Evolutionary conservation across 1,140 invertebrate genomes (phyloP).

Genomic region (Zaprionus ghesquierei): DNA sequence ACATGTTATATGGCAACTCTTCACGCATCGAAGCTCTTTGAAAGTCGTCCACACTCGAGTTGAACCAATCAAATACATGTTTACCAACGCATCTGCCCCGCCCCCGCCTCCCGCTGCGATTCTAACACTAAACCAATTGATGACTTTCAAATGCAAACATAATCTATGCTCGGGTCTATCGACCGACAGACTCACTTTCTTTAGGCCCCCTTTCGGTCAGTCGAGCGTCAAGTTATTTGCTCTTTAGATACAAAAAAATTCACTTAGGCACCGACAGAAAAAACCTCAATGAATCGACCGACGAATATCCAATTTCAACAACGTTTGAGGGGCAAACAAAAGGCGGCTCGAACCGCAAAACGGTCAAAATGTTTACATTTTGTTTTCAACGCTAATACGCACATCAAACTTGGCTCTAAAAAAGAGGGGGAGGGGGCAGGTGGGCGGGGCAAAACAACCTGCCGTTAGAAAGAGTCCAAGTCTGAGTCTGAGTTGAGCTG

Average conservation of each 20-base stretch:
- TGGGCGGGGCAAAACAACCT: background rate
- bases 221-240: conserved; percentile 26
- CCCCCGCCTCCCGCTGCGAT: background rate
- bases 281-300: background rate
- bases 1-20: background rate
- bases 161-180: background rate
- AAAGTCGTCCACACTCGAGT: background rate
- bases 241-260: conserved; percentile 34
- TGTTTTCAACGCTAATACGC: conserved; percentile 70
- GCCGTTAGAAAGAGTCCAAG: background rate
- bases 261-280: conserved; percentile 29
- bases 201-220: conserved; percentile 25
- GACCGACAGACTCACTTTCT: conserved; percentile 28
- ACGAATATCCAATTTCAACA: conserved; percentile 20
- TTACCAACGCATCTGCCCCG: background rate
- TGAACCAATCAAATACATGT: background rate
- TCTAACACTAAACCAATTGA: background rate
- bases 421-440: background rate
- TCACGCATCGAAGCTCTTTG: background rate
- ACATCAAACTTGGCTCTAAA: conserved; percentile 37
- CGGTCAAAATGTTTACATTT: conserved; percentile 72
- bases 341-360: conserved; percentile 37
- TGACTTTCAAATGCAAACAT: conserved; percentile 1
- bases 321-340: conserved; percentile 27
- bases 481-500: conserved; percentile 15